phyloP scores from a whole-genome alignment of 1,140 invertebrate genomes.

The Zaprionus tsacasi region DNA sequence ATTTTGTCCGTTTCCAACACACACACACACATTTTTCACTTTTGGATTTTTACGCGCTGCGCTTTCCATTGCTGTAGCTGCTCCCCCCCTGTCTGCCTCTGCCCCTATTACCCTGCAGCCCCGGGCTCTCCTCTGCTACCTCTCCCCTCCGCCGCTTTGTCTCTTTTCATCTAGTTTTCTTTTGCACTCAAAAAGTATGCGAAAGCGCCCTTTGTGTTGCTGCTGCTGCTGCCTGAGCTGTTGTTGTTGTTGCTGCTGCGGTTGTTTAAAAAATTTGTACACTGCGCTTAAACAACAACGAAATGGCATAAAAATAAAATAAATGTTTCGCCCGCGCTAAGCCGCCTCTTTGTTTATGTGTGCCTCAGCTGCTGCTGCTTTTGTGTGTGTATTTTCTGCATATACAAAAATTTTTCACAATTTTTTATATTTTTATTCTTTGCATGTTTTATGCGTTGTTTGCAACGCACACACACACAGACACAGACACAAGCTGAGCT shows the following conservation, averaged over 20 bases:
- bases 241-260: conserved; percentile 20
- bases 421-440: conserved; percentile 25
- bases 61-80: conserved; percentile 13
- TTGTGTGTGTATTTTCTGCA: conserved; percentile 31
- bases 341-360: conserved; percentile 44
- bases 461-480: background rate
- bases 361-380: conserved; percentile 29
- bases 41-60: conserved; percentile 42
- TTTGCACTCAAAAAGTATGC: conserved; percentile 35
- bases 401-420: conserved; percentile 16
- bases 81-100: background rate
- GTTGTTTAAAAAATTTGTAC: conserved; percentile 46
- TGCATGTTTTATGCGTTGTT: conserved; percentile 44
- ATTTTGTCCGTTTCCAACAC: conserved; percentile 32
- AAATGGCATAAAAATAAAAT: conserved; percentile 57
- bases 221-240: conserved; percentile 6
- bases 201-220: conserved; percentile 25
- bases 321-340: conserved; percentile 44
- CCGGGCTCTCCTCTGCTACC: background rate
- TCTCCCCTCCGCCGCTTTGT: conserved; percentile 1
- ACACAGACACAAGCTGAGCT: conserved; percentile 4
- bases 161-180: conserved; percentile 48
- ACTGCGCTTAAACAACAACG: conserved; percentile 49
- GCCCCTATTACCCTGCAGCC: background rate
- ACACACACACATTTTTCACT: conserved; percentile 44